phyloP scores from a whole-genome alignment of 2,888 invertebrate genomes.

The Spatulosminthurus flaviceps region DNA sequence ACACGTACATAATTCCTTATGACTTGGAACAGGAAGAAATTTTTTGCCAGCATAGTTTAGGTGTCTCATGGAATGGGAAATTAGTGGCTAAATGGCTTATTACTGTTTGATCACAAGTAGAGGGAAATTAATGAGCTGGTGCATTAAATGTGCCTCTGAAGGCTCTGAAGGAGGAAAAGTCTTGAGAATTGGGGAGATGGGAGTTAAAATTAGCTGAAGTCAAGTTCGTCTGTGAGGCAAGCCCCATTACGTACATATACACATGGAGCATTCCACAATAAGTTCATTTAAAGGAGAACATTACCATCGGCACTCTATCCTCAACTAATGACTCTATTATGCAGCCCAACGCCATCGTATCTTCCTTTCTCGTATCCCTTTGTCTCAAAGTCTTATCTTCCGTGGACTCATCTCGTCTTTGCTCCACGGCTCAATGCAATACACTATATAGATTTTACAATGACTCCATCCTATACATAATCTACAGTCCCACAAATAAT shows the following conservation, averaged over 20 bases:
- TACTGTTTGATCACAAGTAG: conserved; percentile 19
- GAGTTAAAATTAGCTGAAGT: conserved; percentile 33
- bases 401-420: neutral
- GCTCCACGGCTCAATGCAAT: neutral
- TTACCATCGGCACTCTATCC: conserved; percentile 39
- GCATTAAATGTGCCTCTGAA: neutral
- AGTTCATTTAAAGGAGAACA: conserved; percentile 35
- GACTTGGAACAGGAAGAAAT: too few relatives aligned
- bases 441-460: neutral
- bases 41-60: too few relatives aligned
- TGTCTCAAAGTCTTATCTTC: conserved; percentile 1
- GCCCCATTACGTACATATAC: conserved; percentile 14
- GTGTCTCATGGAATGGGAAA: neutral
- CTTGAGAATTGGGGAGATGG: neutral
- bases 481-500: neutral
- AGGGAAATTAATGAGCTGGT: conserved; percentile 33
- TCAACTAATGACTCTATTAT: conserved; percentile 53
- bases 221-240: neutral
- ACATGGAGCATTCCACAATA: conserved; percentile 28
- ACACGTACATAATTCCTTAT: too few relatives aligned
- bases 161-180: neutral
- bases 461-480: neutral
- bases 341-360: conserved; percentile 46
- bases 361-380: too few relatives aligned
- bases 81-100: conserved; percentile 25